phyloP scores from a whole-genome alignment of 2,113 vertebrate species.

The Phalacrocorax pelagicus region DNA sequence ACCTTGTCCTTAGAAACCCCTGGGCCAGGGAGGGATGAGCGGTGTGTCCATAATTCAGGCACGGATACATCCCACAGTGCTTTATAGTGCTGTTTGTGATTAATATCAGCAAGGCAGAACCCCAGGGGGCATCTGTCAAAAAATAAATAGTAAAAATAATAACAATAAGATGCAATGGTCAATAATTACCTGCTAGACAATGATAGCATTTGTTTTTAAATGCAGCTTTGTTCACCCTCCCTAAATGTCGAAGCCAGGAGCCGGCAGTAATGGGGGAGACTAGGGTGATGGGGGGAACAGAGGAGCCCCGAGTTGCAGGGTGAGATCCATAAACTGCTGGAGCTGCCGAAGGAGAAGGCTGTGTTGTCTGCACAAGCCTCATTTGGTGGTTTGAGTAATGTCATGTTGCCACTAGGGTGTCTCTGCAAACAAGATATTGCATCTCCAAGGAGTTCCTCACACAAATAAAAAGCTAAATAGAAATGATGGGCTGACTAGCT shows the following conservation, averaged over 20 bases:
- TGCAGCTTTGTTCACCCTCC: not conserved
- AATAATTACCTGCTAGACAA: not conserved
- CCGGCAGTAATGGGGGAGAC: fast-evolving
- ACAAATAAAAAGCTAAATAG: slow-evolving; percentile 62
- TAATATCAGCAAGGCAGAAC: not conserved
- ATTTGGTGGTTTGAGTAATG: slow-evolving; percentile 44
- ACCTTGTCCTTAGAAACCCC: not conserved
- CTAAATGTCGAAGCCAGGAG: not conserved
- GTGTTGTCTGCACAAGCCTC: not conserved
- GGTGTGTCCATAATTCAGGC: not conserved
- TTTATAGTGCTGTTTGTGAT: not conserved
- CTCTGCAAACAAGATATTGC: slow-evolving; percentile 59
- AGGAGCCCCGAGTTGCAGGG: not conserved
- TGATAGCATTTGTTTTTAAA: not conserved
- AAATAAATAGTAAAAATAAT: not conserved
- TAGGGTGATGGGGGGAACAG: not conserved
- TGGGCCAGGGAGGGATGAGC: not conserved
- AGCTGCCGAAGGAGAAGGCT: not conserved
- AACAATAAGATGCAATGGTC: not conserved
- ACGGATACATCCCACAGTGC: not conserved
- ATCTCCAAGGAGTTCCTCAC: slow-evolving; percentile 45
- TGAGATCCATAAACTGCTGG: not conserved
- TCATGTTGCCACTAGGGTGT: slow-evolving; percentile 45
- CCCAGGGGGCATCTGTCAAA: not conserved
- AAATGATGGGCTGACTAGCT: slow-evolving; percentile 56